Percentiles rank a stretch among this genome's conserved stretches.
Conservation (phyloP, 2,888 invertebrate species). For the Ophion obscuratus region DNA sequence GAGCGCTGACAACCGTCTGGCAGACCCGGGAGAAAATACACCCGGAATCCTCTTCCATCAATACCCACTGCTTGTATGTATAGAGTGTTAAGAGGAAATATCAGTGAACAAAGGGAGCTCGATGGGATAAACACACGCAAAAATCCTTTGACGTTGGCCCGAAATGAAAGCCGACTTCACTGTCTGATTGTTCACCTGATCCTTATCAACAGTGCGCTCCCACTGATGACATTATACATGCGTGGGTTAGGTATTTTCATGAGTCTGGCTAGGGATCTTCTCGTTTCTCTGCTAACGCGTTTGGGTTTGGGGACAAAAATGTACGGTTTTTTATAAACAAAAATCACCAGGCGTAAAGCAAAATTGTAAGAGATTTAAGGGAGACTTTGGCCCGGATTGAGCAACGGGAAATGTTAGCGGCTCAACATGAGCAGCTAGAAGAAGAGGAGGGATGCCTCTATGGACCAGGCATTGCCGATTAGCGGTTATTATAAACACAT, state of each 20-base stretch:
- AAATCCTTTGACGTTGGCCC: not conserved
- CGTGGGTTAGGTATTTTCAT: not conserved
- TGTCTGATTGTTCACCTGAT: not conserved
- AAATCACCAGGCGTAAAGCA: not conserved
- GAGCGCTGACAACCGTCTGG: not conserved
- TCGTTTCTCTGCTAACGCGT: not conserved
- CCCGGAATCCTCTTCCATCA: not conserved
- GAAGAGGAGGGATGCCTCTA: too few species aligned
- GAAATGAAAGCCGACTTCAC: not conserved
- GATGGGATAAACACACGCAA: not conserved
- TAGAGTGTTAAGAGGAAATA: not conserved
- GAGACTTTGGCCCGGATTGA: too few species aligned
- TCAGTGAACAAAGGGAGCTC: not conserved
- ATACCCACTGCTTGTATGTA: slow-evolving; percentile 11
- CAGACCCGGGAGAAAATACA: not conserved
- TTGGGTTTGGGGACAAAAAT: too few species aligned
- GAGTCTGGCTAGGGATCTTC: not conserved
- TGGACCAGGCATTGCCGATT: too few species aligned
- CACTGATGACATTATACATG: not conserved
- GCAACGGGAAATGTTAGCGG: too few species aligned
- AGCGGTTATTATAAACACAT: too few species aligned
- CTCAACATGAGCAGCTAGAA: too few species aligned
- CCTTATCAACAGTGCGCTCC: not conserved
- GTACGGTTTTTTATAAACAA: too few species aligned
- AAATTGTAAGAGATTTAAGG: not conserved